Conservation (phyloP, 2,113 vertebrate species). For the Corydoras sp. region DNA sequence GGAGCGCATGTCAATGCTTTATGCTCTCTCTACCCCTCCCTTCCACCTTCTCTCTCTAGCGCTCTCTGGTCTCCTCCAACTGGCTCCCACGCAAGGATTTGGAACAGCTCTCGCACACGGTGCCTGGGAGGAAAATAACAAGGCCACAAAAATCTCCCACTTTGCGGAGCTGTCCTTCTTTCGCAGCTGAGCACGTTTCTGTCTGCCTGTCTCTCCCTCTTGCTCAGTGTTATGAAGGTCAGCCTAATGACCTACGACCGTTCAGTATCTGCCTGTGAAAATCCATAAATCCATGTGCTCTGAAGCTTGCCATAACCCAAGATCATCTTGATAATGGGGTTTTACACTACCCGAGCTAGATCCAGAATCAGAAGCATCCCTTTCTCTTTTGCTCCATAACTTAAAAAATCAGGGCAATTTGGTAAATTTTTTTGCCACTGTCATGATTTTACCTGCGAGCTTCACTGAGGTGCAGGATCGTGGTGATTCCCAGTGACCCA, state of each 20-base stretch:
- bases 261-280: slow-evolving; percentile 17
- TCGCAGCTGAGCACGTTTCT: slow-evolving; percentile 15
- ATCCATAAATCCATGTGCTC: slow-evolving; percentile 35
- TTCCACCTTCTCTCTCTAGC: slow-evolving; percentile 22
- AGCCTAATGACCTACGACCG: slow-evolving; percentile 34
- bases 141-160: slow-evolving; percentile 50
- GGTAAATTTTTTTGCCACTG: background rate
- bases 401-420: slow-evolving; percentile 5
- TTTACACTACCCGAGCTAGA: slow-evolving; percentile 2
- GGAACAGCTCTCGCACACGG: slow-evolving; percentile 53
- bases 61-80: slow-evolving; percentile 51
- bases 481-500: slow-evolving; percentile 46
- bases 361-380: background rate
- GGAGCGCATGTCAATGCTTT: slow-evolving; percentile 65
- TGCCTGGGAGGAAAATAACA: slow-evolving; percentile 57
- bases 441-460: background rate
- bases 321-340: slow-evolving; percentile 28
- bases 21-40: slow-evolving; percentile 24
- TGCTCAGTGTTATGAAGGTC: slow-evolving; percentile 24
- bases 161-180: slow-evolving; percentile 37
- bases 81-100: slow-evolving; percentile 59
- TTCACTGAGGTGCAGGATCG: slow-evolving; percentile 5
- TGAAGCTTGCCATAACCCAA: slow-evolving; percentile 22
- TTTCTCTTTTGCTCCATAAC: background rate
- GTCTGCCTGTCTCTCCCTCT: slow-evolving; percentile 22